Evolutionary conservation across 2,888 invertebrate genomes (phyloP).

Genomic region (Diarsia dahlii): DNA sequence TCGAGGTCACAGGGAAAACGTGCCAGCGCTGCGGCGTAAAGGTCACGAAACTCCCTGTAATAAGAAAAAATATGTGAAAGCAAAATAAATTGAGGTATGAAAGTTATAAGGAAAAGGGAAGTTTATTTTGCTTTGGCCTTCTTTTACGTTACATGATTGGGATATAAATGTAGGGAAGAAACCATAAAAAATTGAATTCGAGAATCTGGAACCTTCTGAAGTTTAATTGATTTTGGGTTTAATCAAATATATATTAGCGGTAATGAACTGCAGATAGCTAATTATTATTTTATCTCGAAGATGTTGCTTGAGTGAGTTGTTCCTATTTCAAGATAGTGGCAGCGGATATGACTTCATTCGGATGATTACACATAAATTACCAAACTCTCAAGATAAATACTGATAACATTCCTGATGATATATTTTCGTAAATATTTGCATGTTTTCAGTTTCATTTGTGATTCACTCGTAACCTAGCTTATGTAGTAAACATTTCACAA

Average conservation of each 20-base stretch:
- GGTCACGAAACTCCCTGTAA: slow-evolving; percentile 9
- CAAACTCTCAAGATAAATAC: slow-evolving; percentile 44
- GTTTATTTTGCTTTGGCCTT: neutral
- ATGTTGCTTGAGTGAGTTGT: slow-evolving; percentile 31
- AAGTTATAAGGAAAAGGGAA: slow-evolving; percentile 25
- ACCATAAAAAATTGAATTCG: neutral
- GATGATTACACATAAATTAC: slow-evolving; percentile 48
- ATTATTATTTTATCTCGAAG: slow-evolving; percentile 38
- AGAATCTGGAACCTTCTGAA: neutral
- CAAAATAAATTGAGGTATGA: slow-evolving; percentile 29
- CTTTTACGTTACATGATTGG: slow-evolving; percentile 8
- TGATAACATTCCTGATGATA: slow-evolving; percentile 61
- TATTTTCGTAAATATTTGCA: slow-evolving; percentile 64
- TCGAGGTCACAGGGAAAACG: slow-evolving; percentile 39
- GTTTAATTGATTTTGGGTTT: neutral
- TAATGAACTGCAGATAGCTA: slow-evolving; percentile 32
- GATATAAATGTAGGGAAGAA: neutral
- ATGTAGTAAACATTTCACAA: slow-evolving; percentile 51
- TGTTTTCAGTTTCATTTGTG: slow-evolving; percentile 57
- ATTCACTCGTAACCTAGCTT: slow-evolving; percentile 48
- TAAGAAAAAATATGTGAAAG: slow-evolving; percentile 11
- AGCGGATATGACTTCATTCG: slow-evolving; percentile 57
- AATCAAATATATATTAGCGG: slow-evolving; percentile 8
- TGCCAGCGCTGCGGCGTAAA: slow-evolving; percentile 1
- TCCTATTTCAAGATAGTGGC: slow-evolving; percentile 39